Evolutionary conservation across 1,140 invertebrate species (phyloP), one percentile per base, ranked within the genome.

Genomic region (Drosophila oshimai): DNA sequence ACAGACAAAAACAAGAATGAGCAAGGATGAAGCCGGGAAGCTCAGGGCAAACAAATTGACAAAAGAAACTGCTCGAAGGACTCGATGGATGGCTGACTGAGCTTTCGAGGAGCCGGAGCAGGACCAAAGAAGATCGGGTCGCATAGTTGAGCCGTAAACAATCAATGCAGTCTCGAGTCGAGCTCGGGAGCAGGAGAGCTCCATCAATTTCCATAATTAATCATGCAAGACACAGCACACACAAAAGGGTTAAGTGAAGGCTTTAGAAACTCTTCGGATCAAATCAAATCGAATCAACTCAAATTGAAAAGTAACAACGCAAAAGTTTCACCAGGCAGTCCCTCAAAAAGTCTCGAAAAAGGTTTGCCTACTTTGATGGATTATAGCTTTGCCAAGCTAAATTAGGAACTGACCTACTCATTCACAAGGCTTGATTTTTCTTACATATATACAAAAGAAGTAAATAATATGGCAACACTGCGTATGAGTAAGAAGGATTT

Each of bases 201-300:
- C 20, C 42, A 41, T 65, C 60, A 41, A 65, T 67, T 67, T 67
- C 60, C 44, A 65, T 67, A 67, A 67, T 65, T 67, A 65, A 65
- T 65, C 58, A 65, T 65, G 57, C 61, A 62, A 65, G 57, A 49
- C 61, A 31, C 61, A 31, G 42, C 58, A 31, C 33, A 47, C 57
- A 65, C 33, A 65, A 65, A 67, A 65, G 62, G 62, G 34, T 65
- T 50, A 65, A 67, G 44, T 18, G 44, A 4, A 33, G 18, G 18
- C 34, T 39, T 50, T 65, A 15, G n/a, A 0, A 20, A 26, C 26
- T 13, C 60, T 39, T 50, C 34, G 18, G 33, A 26, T 65, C 28
- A 15, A 67, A 33, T 31, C 41, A 26, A 65, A 64, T 65, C 31
- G 17, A 62, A 49, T 65, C 34, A 7, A 62, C 39, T 65, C 34